These are phyloP conservation scores for Enteromius mattozi DNA, from an alignment of 2,797 vertebrate species.

Conservation along the genomic window DNA sequence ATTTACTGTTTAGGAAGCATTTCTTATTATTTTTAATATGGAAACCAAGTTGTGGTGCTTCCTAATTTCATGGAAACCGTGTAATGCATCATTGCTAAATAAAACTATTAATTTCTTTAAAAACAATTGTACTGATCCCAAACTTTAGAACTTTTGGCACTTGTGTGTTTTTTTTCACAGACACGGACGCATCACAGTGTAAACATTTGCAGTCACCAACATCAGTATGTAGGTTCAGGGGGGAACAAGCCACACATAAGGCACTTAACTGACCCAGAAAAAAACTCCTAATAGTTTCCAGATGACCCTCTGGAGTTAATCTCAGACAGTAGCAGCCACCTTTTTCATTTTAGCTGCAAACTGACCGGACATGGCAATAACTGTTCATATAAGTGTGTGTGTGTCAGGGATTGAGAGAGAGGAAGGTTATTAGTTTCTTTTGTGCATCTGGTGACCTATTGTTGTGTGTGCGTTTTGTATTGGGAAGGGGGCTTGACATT, in stretches of 20 bases:
- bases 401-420: constrained; percentile 36
- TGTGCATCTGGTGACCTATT: constrained; percentile 42
- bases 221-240: neutral
- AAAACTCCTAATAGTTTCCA: constrained; percentile 60
- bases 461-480: constrained; percentile 32
- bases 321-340: constrained; percentile 39
- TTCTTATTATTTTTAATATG: neutral
- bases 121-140: neutral
- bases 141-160: neutral
- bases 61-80: neutral
- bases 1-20: neutral
- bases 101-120: neutral
- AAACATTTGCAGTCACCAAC: neutral
- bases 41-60: neutral
- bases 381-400: constrained; percentile 27
- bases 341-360: constrained; percentile 45
- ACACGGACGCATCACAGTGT: neutral
- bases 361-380: constrained; percentile 46
- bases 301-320: constrained; percentile 49
- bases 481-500: constrained; percentile 5
- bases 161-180: neutral
- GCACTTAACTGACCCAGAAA: constrained; percentile 53
- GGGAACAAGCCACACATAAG: constrained; percentile 23
- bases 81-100: neutral
- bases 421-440: constrained; percentile 33